Evolutionary conservation across 2,888 invertebrate species (phyloP), one percentile per base, ranked within the genome.

Genomic region (Fissipunctia ypsillon): DNA sequence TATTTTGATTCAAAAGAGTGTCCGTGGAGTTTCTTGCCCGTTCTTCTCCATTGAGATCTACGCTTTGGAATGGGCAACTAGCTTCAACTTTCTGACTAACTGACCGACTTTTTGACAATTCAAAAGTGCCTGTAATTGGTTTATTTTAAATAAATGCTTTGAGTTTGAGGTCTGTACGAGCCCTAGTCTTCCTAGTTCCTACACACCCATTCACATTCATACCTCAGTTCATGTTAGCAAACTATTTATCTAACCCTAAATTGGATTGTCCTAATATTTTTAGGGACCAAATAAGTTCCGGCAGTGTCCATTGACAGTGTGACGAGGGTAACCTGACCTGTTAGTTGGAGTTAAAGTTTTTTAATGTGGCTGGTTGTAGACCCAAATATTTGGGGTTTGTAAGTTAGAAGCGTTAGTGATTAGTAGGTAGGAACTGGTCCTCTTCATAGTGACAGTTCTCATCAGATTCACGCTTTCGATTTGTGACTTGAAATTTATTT

Each of bases 281-380:
- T n/a, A 41, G 60, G 43, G 61, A 54, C 69, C 69, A 63, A 63
- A 66, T 64, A 59, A 59, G 50, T 73, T 68, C 56, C 71, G 70
- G 41, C 31, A 38, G 31, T 50, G 43, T 56, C 61, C 50, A 71
- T 77, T 81, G 77, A 71, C 22, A 38, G 41, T 7, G 25, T 81
- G 81, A 81, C 73, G 22, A 76, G 70, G 80, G 81, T 80, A 14
- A 16, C 9, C 14, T 57, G 73, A 52, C 56, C 31, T 73, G 59
- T 70, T n/a, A n/a, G n/a, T n/a, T 69, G 61, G 22, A 61, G 60
- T 43, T 10, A n/a, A 28, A 43, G 63, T 63, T 57, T 79, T 76
- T 68, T 70, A 63, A 79, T 63, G 72, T 60, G 12, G 19, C 22
- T 50, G 25, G 25, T 41, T 25, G 25, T 38, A 50, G 25, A n/a